Evolutionary conservation across 2,888 invertebrate species (phyloP).

Genomic region (Anticlea derivata): DNA sequence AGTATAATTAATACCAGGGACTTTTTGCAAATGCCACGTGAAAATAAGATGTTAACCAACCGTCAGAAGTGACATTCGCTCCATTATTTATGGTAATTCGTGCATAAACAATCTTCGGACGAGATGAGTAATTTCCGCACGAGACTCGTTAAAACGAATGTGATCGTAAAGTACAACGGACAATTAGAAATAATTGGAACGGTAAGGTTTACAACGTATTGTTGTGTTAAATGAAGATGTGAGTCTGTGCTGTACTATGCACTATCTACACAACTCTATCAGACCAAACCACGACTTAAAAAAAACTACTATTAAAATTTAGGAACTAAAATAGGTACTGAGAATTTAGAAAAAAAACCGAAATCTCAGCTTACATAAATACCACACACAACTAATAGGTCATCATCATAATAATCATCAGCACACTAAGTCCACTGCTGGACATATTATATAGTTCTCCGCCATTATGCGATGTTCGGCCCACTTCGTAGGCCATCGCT

Average conservation of each 20-base stretch:
- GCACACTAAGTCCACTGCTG: too few relatives aligned
- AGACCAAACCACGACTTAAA: too few relatives aligned
- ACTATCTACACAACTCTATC: too few relatives aligned
- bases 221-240: constrained; percentile 59
- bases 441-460: too few relatives aligned
- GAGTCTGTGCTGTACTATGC: constrained; percentile 1
- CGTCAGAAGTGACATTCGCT: constrained; percentile 28
- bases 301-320: too few relatives aligned
- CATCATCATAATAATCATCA: too few relatives aligned
- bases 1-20: constrained; percentile 10
- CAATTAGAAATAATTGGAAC: constrained; percentile 65
- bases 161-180: constrained; percentile 37
- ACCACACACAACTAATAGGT: constrained; percentile 15
- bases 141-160: constrained; percentile 34
- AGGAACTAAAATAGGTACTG: too few relatives aligned
- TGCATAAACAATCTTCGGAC: constrained; percentile 35
- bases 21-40: constrained; percentile 20
- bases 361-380: constrained; percentile 3
- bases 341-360: too few relatives aligned
- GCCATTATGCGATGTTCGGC: too few relatives aligned
- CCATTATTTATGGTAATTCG: constrained; percentile 39
- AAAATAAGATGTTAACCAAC: constrained; percentile 27
- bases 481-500: too few relatives aligned
- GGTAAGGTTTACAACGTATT: constrained; percentile 56
- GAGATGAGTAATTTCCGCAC: constrained; percentile 34